Evolutionary conservation across 92 coral and sea anemone genomes (phyloP), one percentile per base, ranked within the genome.

Genomic region (Metridium senile): DNA sequence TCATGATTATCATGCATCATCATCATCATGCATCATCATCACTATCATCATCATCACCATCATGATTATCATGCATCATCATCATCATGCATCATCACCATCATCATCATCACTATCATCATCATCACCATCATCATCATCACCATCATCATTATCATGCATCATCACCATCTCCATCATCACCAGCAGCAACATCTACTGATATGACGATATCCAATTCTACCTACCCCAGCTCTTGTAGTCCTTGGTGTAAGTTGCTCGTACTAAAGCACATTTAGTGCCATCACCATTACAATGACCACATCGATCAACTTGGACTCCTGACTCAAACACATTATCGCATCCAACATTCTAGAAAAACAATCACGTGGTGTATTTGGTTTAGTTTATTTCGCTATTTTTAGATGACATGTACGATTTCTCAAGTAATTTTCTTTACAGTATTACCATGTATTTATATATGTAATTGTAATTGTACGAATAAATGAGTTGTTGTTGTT

Each of bases 241-340:
- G 76, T 88, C 72, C 25, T 84, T 85, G 27, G 84, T 76, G 74
- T 91, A 85, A 49, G 26, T 58, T 0, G 86, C 86, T 28, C 47
- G 66, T 35, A 79, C 70, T 0, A 66, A 71, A 34, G 43, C 84
- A 66, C 98, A 94, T 1, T 82, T 74, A 1, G 86, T 86, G 33
- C 97, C 82, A 77, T 94, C 91, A 31, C 98, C 98, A 56, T 90
- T 90, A 76, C 98, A 94, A 22, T 84, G 86, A 34, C 86, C 86
- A 71, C 98, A 94, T 74, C 98, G 98, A 74, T 94, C 98, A 19
- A 67, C 57, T 68, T 78, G 81, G 57, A 82, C 51, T 26, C 98
- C 98, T 33, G 97, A 91, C 62, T 89, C 95, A 53, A 94, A 78
- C 7, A 80, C 80, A 46, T 94, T 71, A 67, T 94, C 97, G 74